phyloP scores from a whole-genome alignment of 53 echinoderm and acorn worm genomes.

The Zoroaster sp. region DNA sequence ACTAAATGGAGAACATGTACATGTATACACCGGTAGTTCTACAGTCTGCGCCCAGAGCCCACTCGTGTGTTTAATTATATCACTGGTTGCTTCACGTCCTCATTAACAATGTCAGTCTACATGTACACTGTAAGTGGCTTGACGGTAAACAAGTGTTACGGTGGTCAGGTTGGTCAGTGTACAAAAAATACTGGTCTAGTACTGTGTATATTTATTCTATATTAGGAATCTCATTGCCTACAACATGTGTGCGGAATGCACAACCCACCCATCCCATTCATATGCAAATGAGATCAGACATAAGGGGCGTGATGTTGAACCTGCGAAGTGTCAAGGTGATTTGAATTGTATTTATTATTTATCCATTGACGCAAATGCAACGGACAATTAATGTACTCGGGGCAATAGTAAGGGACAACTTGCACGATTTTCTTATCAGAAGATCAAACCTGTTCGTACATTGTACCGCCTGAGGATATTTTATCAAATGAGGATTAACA shows the following conservation, averaged over 20 bases:
- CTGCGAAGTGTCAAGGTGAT: constrained; percentile 29
- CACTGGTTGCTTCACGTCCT: constrained; percentile 30
- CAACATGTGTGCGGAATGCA: not conserved
- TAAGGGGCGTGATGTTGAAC: constrained; percentile 20
- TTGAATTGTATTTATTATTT: constrained; percentile 13
- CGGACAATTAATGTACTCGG: not conserved
- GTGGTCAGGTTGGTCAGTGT: not conserved
- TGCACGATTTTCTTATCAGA: not conserved
- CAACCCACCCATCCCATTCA: constrained; percentile 44
- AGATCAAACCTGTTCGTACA: not conserved
- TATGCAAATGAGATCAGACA: constrained; percentile 51
- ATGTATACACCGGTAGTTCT: not conserved
- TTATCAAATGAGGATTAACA: not conserved
- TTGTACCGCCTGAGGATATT: not conserved
- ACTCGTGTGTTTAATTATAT: not conserved
- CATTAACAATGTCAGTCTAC: not conserved
- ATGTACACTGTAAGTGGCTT: not conserved
- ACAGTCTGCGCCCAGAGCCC: not conserved
- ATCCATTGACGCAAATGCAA: constrained; percentile 22
- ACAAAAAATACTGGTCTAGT: not conserved
- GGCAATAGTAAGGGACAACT: constrained; percentile 23
- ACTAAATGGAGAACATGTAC: not conserved
- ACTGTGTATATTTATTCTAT: not conserved
- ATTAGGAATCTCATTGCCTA: not conserved
- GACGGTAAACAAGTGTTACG: not conserved